These are phyloP conservation scores for Rhynchonycteris naso DNA, from an alignment of 2,797 vertebrate genomes.

Conservation along the genomic window DNA sequence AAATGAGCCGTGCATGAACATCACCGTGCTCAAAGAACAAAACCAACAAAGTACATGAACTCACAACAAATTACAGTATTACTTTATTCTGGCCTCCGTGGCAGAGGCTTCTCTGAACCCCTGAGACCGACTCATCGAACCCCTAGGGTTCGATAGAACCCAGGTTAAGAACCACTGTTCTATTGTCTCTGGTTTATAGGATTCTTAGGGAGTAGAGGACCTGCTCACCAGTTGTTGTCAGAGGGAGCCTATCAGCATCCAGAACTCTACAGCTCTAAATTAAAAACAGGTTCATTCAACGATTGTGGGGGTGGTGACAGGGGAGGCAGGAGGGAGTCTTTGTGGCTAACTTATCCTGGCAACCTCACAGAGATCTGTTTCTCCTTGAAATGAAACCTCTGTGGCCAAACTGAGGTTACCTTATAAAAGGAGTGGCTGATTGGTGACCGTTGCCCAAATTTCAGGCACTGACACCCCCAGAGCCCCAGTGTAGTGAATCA, in stretches of 20 bases:
- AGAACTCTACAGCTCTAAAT: conserved; percentile 52
- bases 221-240: not conserved
- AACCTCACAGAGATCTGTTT: not conserved
- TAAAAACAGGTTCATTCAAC: conserved; percentile 37
- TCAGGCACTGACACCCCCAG: not conserved
- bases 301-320: rapidly evolving
- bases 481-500: not conserved
- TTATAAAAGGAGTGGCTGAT: not conserved
- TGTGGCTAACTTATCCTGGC: conserved; percentile 5
- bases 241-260: not conserved
- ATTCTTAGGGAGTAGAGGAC: not conserved
- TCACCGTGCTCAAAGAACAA: too few species aligned
- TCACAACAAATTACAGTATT: too few species aligned
- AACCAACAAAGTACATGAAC: too few species aligned
- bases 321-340: not conserved
- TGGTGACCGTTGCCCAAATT: conserved; percentile 11
- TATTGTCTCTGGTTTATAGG: not conserved
- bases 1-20: too few species aligned
- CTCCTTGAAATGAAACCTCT: conserved; percentile 45
- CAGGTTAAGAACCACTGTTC: too few species aligned
- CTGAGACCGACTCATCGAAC: too few species aligned
- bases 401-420: conserved; percentile 32
- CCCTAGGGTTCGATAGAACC: too few species aligned
- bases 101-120: too few species aligned
- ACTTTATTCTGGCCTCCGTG: too few species aligned